These are phyloP conservation scores for Sebastiscus tertius DNA, from an alignment of 2,797 vertebrate genomes.

Conservation along the genomic window DNA sequence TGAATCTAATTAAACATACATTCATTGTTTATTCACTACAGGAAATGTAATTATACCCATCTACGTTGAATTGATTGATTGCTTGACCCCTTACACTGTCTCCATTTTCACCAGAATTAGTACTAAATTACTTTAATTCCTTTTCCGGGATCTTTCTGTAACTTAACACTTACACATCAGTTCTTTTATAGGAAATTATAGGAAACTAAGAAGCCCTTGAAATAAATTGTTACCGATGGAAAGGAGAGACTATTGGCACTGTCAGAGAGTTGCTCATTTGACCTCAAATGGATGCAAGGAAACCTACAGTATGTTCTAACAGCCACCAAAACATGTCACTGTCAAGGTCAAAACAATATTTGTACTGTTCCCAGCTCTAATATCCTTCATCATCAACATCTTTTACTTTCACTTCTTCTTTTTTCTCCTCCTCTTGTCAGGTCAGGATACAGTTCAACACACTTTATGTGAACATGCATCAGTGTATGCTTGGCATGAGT, in stretches of 20 bases:
- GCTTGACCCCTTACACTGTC: background rate
- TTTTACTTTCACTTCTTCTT: background rate
- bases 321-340: conserved; percentile 23
- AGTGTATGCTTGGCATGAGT: conserved; percentile 5
- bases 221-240: background rate
- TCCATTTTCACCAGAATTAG: background rate
- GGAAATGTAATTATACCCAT: background rate
- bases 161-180: background rate
- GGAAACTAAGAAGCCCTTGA: background rate
- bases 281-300: background rate
- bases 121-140: background rate
- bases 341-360: conserved; percentile 34
- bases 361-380: background rate
- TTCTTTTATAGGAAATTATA: background rate
- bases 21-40: background rate
- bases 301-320: background rate
- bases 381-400: conserved; percentile 7
- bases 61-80: background rate
- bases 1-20: background rate
- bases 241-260: background rate
- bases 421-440: background rate
- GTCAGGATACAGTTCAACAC: background rate
- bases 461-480: conserved; percentile 33
- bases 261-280: background rate
- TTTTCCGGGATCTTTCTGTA: background rate